Percentiles rank a stretch among this genome's conserved stretches.
phyloP scores from a whole-genome alignment of 1,140 invertebrate species.

The Oedothorax gibbosus region DNA sequence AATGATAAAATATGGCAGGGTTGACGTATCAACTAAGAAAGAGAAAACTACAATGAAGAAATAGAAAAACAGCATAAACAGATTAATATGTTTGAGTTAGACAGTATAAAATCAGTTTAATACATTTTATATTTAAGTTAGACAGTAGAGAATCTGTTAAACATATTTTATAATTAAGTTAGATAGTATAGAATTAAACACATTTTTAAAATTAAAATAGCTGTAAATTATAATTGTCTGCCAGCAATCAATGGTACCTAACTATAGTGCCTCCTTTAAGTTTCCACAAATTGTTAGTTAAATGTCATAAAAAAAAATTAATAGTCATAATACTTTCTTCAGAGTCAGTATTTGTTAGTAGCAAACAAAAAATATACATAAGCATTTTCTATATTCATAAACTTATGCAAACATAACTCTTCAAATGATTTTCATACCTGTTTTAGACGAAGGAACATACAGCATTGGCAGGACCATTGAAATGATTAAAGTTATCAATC shows the following conservation, averaged over 20 bases:
- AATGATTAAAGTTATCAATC: slow-evolving; percentile 29
- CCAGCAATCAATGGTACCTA: no score
- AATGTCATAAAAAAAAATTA: no score
- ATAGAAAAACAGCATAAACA: background rate
- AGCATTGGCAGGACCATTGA: slow-evolving; percentile 39
- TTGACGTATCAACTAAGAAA: slow-evolving; percentile 45
- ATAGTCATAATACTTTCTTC: no score
- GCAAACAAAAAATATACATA: no score
- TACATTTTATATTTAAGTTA: background rate
- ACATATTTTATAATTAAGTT: background rate
- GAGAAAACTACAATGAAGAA: background rate
- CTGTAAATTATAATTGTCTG: no score
- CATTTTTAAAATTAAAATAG: background rate
- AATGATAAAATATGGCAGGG: slow-evolving; percentile 44
- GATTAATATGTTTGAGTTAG: background rate
- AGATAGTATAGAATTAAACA: slow-evolving; percentile 5
- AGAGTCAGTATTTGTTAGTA: no score
- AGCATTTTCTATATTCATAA: no score
- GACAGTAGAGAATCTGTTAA: background rate
- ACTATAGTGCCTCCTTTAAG: no score
- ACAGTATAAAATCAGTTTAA: background rate
- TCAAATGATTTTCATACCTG: slow-evolving; percentile 14
- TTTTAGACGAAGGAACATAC: slow-evolving; percentile 41
- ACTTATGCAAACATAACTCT: no score
- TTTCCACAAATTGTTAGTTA: no score